Base-by-base conservation (phyloP, 2,888 invertebrate species). In the Hesperia comma region DNA sequence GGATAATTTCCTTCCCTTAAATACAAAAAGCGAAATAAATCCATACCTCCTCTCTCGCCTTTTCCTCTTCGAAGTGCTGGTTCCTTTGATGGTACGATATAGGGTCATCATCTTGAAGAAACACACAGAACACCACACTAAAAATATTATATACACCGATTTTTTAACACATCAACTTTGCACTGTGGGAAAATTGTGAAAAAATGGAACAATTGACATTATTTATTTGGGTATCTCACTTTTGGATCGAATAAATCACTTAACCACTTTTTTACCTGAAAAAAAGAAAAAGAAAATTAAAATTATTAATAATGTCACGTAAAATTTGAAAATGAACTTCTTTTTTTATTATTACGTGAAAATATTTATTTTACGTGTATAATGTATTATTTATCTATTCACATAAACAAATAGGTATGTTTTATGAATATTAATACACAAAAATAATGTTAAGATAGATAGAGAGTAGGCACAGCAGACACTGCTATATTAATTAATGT, bases 51-150 rank as follows among this genome's bases (percentile, higher is more conserved):
- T 86, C 75, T 94, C 93, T 61, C 93, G 81, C 78, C 90, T 88
- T 82, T 92, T 92, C 75, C 93, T 86, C 77, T 92, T 93, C 26
- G 90, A 81, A 0, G 93, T 93, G 61, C 93, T 90, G 26, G 91
- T 93, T 32, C 93, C 93, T 74, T 93, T 93, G 66, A 94, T 93
- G 82, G 93, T 94, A 82, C 93, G 84, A 77, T 94, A 94, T 60
- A 94, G 69, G 75, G 94, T 93, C 93, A 93, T 93, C 94, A 94
- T 94, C 77, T 90, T 93, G 85, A 74, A 17, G 46, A 37, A 77
- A 73, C 73, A 63, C 70, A 75, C 79, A 78, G 77, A 70, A 75
- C 74, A 75, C 74, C 73, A 68, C 69, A 70, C 68, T 69, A 70
- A 70, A 70, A 70, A 64, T 72, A 74, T 63, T 74, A 69, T 63